phyloP scores from a whole-genome alignment of 2,888 invertebrate species.

The Ochlodes sylvanus region DNA sequence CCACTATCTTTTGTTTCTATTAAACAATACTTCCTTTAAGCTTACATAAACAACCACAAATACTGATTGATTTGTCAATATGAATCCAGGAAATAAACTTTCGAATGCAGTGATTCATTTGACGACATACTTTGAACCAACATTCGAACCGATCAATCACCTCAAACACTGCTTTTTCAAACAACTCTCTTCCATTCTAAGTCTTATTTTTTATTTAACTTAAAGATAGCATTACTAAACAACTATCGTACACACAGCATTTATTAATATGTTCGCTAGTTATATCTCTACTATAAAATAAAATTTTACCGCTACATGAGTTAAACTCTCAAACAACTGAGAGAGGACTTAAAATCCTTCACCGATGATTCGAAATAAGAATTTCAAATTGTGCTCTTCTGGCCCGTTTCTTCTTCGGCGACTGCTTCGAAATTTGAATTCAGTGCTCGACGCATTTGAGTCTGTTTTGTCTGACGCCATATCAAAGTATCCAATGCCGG shows the following conservation, averaged over 20 bases:
- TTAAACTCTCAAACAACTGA: constrained; percentile 74
- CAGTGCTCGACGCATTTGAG: constrained; percentile 62
- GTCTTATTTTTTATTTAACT: constrained; percentile 42
- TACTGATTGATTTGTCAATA: constrained; percentile 14
- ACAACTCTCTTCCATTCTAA: constrained; percentile 43
- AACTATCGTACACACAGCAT: constrained; percentile 48
- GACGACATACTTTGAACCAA: constrained; percentile 21
- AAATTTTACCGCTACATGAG: constrained; percentile 77
- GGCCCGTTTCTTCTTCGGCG: constrained; percentile 59
- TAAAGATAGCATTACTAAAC: constrained; percentile 48
- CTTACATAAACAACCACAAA: not conserved
- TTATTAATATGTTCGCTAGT: constrained; percentile 77
- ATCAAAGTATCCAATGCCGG: constrained; percentile 55
- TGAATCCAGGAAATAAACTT: constrained; percentile 31
- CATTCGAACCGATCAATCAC: constrained; percentile 11
- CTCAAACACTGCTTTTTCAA: constrained; percentile 27
- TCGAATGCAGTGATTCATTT: constrained; percentile 27
- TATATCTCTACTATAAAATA: constrained; percentile 73
- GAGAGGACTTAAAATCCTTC: constrained; percentile 82
- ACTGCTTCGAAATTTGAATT: constrained; percentile 57
- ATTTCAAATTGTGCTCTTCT: constrained; percentile 80
- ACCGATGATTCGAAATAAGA: constrained; percentile 79
- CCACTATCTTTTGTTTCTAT: not conserved
- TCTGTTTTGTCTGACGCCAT: constrained; percentile 59
- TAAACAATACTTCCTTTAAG: not conserved